Base-by-base conservation (phyloP, 2,797 vertebrate genomes). In the Oreonectes daqikongensis region DNA sequence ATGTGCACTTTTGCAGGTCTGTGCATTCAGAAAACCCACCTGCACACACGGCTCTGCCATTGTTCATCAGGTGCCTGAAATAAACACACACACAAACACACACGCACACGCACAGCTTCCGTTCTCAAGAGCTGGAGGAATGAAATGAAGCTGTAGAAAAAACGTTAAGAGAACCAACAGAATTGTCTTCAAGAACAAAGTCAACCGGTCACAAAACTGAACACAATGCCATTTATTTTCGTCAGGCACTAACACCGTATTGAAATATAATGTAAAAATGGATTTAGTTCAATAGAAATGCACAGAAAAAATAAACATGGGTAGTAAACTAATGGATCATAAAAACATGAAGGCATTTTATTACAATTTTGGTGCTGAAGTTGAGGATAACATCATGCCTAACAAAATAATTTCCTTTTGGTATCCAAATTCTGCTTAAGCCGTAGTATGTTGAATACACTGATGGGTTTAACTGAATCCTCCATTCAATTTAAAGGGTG, bases 211-310 rank as follows among this genome's bases (percentile, higher is more conserved):
- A 75, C 75, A 81, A 66, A 83, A 77, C 78, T 52, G 66, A 79
- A 80, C 60, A 64, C 73, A 78, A 70, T 76, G 35, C 72, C 68
- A 72, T 81, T 80, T 85, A 85, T 85, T 83, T 78, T 69, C 17
- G 6, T 67, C 77, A 69, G 69, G 50, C 75, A 75, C 75, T 80
- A 77, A 80, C 80, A 80, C 64, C 42, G 73, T 59, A 77, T 55
- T 65, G 75, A 83, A 83, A 82, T 77, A 75, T 78, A 66, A 78
- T 55, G 67, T 64, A 77, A 50, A 72, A 74, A 50, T 76, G 69
- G n/a, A 22, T 60, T 65, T 64, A n/a, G 71, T 68, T 68, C 28
- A 77, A 53, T 81, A 78, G 66, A 61, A 75, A 71, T 71, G 38
- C 65, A 72, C 71, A 69, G 35, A 73, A 50, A 42, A 75, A 77